Evolutionary conservation across 2,797 vertebrate genomes (phyloP), one percentile per base, ranked within the genome.

Genomic region (Tinamus major): DNA sequence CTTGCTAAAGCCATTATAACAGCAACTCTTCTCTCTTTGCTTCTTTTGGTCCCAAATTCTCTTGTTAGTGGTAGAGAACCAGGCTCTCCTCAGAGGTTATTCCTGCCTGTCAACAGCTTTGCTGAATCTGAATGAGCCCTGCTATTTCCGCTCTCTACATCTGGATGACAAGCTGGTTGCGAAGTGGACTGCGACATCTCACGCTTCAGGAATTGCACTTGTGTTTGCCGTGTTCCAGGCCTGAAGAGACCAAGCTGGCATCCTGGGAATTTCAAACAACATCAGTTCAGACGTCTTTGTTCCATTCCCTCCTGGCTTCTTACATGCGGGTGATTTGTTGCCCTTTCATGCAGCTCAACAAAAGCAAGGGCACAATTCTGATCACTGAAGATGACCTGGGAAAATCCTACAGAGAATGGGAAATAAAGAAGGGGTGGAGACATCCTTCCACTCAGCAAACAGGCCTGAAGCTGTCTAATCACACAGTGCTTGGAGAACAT

Each of bases 231-330:
- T 63, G 39, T 68, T 92, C 72, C 76, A 93, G 3, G 71, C 21
- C 61, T 59, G 56, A 84, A 78, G 51, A 94, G 11, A 90, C 55
- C 26, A 44, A 81, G 42, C 15, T 92, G 81, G 68, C 76, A 94
- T 87, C 64, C 64, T 5, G 9, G 58, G 79, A 94, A 85, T 94
- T 94, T 94, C 79, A 87, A 90, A 91, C 61, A 83, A 59, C 63
- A 68, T 71, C 69, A 3, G 1, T 6, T 79, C 90, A 89, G 44
- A 35, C 9, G 79, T 74, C 23, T 82, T 86, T 93, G 27, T 89
- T 85, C 72, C 0, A 0, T 15, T 91, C 33, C 29, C 10, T 75
- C 39, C n/a, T 77, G 33, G 41, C 31, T 79, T 89, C 44, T 90
- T 49, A 33, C 2, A 0, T 77, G 33, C 0, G 4, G 29, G 29